Conservation (phyloP, 2,797 vertebrate genomes). For the Furcifer pardalis region DNA sequence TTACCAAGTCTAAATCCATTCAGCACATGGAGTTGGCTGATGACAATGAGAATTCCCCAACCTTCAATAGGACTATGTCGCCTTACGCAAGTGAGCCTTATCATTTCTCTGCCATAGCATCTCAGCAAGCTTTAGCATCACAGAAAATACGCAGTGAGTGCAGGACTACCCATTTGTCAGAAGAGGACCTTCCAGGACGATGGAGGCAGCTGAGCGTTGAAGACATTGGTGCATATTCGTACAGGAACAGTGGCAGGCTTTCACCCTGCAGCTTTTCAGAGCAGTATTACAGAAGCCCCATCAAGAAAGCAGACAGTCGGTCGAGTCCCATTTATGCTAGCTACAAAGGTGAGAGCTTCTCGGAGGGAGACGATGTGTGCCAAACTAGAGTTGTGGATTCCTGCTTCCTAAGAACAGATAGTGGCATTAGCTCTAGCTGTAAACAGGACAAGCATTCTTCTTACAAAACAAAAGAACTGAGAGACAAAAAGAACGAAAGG, state of each 20-base stretch:
- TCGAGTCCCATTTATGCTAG: constrained; percentile 84
- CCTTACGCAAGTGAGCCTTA: constrained; percentile 87
- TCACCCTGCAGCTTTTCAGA: constrained; percentile 89
- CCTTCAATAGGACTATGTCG: constrained; percentile 83
- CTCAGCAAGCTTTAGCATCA: constrained; percentile 82
- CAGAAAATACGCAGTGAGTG: constrained; percentile 80
- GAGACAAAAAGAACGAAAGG: constrained; percentile 84
- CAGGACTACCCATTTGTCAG: constrained; percentile 70
- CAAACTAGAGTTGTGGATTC: constrained; percentile 83
- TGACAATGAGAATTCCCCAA: constrained; percentile 81
- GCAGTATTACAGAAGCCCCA: constrained; percentile 82
- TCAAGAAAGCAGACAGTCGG: constrained; percentile 78
- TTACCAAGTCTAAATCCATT: constrained; percentile 82
- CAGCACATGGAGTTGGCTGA: constrained; percentile 86
- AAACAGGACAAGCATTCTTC: constrained; percentile 82
- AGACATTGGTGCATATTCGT: constrained; percentile 88
- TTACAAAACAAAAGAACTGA: constrained; percentile 80
- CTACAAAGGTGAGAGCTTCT: constrained; percentile 86
- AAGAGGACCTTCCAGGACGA: constrained; percentile 83
- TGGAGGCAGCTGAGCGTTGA: constrained; percentile 92
- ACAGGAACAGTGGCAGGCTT: constrained; percentile 77
- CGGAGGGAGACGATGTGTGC: constrained; percentile 88
- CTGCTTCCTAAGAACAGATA: constrained; percentile 82
- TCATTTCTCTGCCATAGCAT: constrained; percentile 82
- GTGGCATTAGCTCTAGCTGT: constrained; percentile 78